These are phyloP conservation scores for Barbus barbus DNA, from an alignment of 2,113 vertebrate species.

Conservation along the genomic window DNA sequence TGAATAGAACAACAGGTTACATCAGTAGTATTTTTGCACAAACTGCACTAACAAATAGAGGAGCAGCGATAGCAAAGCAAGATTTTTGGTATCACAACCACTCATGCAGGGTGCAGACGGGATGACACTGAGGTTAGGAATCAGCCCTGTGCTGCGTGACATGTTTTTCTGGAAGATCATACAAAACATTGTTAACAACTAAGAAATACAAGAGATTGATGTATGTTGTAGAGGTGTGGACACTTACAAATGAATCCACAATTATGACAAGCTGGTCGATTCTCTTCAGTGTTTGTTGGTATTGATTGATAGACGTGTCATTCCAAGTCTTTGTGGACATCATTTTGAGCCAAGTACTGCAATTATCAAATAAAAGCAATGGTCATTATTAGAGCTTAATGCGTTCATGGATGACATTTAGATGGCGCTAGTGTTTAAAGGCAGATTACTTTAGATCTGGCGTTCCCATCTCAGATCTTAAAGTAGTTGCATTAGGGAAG, in stretches of 20 bases:
- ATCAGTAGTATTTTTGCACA: background rate
- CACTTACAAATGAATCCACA: constrained; percentile 54
- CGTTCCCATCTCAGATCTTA: constrained; percentile 48
- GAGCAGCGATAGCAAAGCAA: no score
- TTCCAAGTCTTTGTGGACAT: constrained; percentile 27
- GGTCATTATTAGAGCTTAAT: background rate
- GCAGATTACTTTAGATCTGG: no score
- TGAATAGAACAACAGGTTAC: background rate
- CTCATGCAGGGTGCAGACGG: constrained; percentile 13
- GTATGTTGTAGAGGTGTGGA: background rate
- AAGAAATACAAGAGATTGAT: no score
- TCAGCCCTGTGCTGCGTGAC: background rate
- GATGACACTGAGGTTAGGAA: constrained; percentile 35
- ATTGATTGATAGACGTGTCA: constrained; percentile 38
- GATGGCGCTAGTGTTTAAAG: no score
- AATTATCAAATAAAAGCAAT: background rate
- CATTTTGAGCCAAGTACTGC: constrained; percentile 17
- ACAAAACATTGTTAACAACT: no score
- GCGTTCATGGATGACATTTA: no score
- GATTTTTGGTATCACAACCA: no score
- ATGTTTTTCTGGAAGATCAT: background rate
- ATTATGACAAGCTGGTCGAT: constrained; percentile 43
- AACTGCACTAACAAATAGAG: background rate
- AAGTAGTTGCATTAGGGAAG: constrained; percentile 57
- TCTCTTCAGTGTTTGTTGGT: constrained; percentile 62